These are phyloP conservation scores for Candoia aspera DNA, from an alignment of 2,113 vertebrate species.

Conservation along the genomic window DNA sequence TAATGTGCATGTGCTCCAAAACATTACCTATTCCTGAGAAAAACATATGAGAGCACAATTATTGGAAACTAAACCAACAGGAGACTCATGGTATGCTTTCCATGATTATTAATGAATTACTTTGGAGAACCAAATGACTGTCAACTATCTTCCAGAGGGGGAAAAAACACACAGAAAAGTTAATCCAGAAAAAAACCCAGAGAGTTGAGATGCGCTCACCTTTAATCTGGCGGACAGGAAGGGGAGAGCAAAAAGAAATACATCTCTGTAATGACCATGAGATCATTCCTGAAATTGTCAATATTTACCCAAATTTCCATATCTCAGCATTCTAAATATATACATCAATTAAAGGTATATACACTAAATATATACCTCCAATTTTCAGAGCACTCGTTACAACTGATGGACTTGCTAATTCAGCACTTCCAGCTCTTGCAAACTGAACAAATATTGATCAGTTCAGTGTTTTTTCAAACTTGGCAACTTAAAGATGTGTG, in stretches of 20 bases:
- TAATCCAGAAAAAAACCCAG: background rate
- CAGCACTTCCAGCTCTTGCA: background rate
- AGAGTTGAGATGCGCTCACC: background rate
- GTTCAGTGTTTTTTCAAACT: too few relatives aligned
- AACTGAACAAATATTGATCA: background rate
- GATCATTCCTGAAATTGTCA: constrained; percentile 28
- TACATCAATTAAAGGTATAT: too few relatives aligned
- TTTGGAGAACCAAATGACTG: background rate
- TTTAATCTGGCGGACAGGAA: background rate
- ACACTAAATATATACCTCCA: too few relatives aligned
- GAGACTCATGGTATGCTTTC: background rate
- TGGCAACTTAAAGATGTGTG: too few relatives aligned
- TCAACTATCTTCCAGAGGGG: background rate
- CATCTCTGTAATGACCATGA: constrained; percentile 33
- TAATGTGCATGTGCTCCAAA: too few relatives aligned
- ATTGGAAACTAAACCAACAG: background rate
- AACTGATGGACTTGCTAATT: background rate
- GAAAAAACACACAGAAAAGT: background rate
- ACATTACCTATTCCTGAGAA: too few relatives aligned
- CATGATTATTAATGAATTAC: background rate
- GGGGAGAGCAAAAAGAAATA: background rate
- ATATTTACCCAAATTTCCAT: constrained; percentile 42
- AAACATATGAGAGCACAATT: background rate
- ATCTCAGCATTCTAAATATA: constrained; percentile 39
- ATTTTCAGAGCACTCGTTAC: background rate